Base-by-base conservation (phyloP, 2,113 vertebrate genomes). In the Ictalurus punctatus region DNA sequence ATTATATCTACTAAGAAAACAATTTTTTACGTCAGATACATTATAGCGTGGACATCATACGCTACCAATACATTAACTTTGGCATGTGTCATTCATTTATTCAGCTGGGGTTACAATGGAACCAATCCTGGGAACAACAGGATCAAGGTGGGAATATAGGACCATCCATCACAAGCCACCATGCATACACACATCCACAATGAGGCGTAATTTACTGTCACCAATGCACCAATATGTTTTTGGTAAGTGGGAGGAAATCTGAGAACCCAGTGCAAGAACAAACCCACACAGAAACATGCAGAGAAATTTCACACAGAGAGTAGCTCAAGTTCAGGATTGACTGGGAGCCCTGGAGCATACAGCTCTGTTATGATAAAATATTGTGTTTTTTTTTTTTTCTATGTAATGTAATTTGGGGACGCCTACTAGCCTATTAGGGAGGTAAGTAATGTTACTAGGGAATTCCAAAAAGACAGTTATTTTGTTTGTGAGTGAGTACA, bases 341-440 rank as follows among this genome's bases (percentile, higher is more conserved):
- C 56, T 9, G 1, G 56, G 34, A 61, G 12, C 81, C 81, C 81
- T 82, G 80, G 30, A 59, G 80, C 30, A 23, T 17, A 8, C 9
- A 30, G 78, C n/a, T 21, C n/a, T 82, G 80, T 59, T 80, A 83
- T 83, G 6, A 83, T 61, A 40, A 61, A 83, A 83, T 61, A 40
- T 83, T 83, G 34, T 17, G 21, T 21, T 19, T 34, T 19, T 21
- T 82, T 81, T 23, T 34, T 59, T 37, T 2, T 59, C 56, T 12
- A 17, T 82, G 80, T 82, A 59, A 37, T 82, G 19, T 59, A 23
- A 82, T 82, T 82, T 58, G 9, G n/a, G 56, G 6, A 37, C 4
- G n/a, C 80, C 80, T 58, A 58, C 79, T 19, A 30, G 14, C 52
- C 79, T 37, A 37, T 30, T 10, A 52, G 48, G 48, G 48, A 52